Base-by-base conservation (phyloP, 2,888 invertebrate genomes). In the Zele albiditarsus region DNA sequence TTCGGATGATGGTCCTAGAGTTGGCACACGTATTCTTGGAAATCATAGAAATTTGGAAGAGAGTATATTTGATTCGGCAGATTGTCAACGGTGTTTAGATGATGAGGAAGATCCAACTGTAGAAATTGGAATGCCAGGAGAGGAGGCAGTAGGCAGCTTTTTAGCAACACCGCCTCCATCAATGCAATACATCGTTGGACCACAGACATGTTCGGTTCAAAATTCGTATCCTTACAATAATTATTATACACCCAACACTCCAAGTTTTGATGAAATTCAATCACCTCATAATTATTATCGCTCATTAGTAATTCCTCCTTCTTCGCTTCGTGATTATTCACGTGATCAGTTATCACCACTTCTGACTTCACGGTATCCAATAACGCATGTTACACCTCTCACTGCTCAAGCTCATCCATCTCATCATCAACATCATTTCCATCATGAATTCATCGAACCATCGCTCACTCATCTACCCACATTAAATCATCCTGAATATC, bases 1-100 rank as follows among this genome's bases (percentile, higher is more conserved):
- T 74, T 74, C 83, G 70, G 79, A 77, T 23, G 84, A 82, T 49
- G 87, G 87, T 14, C 83, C 85, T 4, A 31, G 73, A 14, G 72
- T 73, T 38, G 84, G 83, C 28, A 27, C 69, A 27, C 66, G 76
- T 31, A 27, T 78, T 16, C 42, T 80, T 3, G 76, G 71, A n/a
- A 14, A 27, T 5, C 66, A 14, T 25, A 16, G 67, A 16, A 67
- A 46, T 31, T 10, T 27, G 2, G 70, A 20, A 6, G 68, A 75
- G 42, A 31, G 42, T 10, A 20, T 62, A 8, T 46, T 28, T 27
- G 68, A 62, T 23, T 27, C 74, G 14, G 23, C 42, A 27, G 42
- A 65, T 49, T 57, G 42, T 16, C 63, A 77, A 65, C 14, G 53
- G 23, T 42, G 23, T 38, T 53, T 63, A n/a, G 65, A 31, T 10